Evolutionary conservation across 2,113 vertebrate species (phyloP).

Genomic region (Ramphastos sulfuratus): DNA sequence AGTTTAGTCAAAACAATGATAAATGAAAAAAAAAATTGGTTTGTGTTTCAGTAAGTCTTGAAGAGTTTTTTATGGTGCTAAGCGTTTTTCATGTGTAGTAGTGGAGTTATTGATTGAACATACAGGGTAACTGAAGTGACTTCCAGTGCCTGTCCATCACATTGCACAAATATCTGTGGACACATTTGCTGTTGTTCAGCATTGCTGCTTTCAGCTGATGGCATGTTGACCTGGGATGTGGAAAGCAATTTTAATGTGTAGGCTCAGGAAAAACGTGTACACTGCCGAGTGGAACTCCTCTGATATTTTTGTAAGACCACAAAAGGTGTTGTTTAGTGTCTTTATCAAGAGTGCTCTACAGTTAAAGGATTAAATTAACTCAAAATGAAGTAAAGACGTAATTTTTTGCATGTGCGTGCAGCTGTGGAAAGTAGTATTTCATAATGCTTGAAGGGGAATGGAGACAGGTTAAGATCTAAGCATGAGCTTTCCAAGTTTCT

Average conservation of each 20-base stretch:
- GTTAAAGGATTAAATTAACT: not conserved
- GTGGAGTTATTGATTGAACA: not conserved
- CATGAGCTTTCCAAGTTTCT: too few relatives aligned
- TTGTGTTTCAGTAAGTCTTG: slow-evolving; percentile 13
- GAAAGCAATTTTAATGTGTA: not conserved
- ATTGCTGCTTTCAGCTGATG: not conserved
- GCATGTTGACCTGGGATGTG: not conserved
- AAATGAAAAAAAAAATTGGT: not conserved
- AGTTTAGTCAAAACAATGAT: not conserved
- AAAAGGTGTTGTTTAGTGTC: not conserved
- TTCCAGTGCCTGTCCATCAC: not conserved
- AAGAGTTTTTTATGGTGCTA: not conserved
- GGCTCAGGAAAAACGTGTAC: not conserved
- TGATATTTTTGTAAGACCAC: not conserved
- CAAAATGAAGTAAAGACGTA: not conserved
- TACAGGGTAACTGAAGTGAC: not conserved
- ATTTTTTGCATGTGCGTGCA: too few relatives aligned
- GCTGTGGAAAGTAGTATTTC: too few relatives aligned
- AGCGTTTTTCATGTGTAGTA: slow-evolving; percentile 33
- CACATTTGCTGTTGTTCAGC: not conserved
- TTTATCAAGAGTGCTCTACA: not conserved
- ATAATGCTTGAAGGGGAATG: too few relatives aligned
- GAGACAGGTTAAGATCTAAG: too few relatives aligned
- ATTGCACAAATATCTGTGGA: not conserved
- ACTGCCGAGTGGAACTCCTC: not conserved